Evolutionary conservation across 2,113 vertebrate species (phyloP).

Genomic region (Sinocyclocheilus rhinocerous): DNA sequence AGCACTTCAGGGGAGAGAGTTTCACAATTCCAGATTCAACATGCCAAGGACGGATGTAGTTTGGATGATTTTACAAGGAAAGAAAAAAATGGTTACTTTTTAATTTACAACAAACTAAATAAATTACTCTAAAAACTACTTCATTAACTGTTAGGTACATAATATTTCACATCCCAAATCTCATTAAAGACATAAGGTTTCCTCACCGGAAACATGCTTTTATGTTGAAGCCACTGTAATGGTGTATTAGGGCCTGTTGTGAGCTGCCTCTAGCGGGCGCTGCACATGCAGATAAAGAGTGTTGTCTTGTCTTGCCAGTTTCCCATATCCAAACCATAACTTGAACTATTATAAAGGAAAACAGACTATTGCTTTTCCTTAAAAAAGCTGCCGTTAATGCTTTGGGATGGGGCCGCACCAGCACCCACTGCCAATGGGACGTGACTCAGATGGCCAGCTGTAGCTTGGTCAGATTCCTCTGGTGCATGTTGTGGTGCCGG

Average conservation of each 20-base stretch:
- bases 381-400: not conserved
- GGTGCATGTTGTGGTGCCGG: constrained; percentile 99
- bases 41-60: constrained; percentile 20
- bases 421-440: not conserved
- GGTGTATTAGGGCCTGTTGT: not conserved
- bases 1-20: constrained; percentile 26
- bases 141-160: constrained; percentile 48
- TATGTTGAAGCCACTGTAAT: not conserved
- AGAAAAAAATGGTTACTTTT: constrained; percentile 39
- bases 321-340: not conserved
- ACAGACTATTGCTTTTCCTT: not conserved
- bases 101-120: constrained; percentile 65
- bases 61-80: constrained; percentile 32
- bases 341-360: constrained; percentile 8
- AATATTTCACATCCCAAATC: constrained; percentile 61
- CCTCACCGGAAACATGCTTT: constrained; percentile 35
- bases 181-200: not conserved
- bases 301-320: not conserved
- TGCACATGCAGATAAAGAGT: constrained; percentile 14
- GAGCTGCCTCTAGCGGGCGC: constrained; percentile 28
- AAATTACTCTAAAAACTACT: constrained; percentile 63
- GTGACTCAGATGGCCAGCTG: constrained; percentile 88
- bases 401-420: constrained; percentile 1
- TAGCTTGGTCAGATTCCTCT: constrained; percentile 98
- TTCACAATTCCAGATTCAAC: constrained; percentile 38